A percentile compares a stretch with the other conserved stretches of the same genome.
Evolutionary conservation across 2,888 invertebrate species (phyloP).

Genomic region (Agriopis aurantiaria): DNA sequence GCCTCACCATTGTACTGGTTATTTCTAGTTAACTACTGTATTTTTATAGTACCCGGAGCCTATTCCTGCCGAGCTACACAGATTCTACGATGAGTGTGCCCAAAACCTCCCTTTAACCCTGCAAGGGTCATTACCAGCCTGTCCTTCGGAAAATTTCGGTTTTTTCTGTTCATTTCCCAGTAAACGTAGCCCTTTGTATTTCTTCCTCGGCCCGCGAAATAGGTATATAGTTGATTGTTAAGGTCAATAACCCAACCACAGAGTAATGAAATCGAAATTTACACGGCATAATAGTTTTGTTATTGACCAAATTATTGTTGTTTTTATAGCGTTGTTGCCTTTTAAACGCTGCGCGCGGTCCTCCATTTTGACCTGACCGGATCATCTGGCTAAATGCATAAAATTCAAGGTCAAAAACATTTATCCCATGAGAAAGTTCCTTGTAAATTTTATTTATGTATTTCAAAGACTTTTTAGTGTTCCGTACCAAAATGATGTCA

Average conservation of each 20-base stretch:
- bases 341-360: too few species aligned
- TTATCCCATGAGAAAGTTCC: too few species aligned
- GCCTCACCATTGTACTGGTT: too few species aligned
- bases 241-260: not conserved
- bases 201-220: slow-evolving; percentile 6
- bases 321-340: too few species aligned
- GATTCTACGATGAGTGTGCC: slow-evolving; percentile 21
- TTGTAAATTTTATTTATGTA: too few species aligned
- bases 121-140: slow-evolving; percentile 42
- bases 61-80: not conserved
- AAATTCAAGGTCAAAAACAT: too few species aligned
- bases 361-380: too few species aligned
- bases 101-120: slow-evolving; percentile 27
- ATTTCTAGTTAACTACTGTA: not conserved
- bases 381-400: too few species aligned
- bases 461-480: too few species aligned
- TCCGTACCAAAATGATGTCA: too few species aligned
- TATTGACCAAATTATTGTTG: not conserved
- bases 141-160: slow-evolving; percentile 29
- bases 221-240: not conserved
- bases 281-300: not conserved
- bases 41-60: not conserved
- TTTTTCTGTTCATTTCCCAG: slow-evolving; percentile 42
- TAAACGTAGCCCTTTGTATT: slow-evolving; percentile 32
- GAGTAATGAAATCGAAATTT: not conserved